These are phyloP conservation scores for human (Homo sapiens) DNA, from an alignment of 2,113 vertebrate genomes.

Conservation along the genomic window DNA sequence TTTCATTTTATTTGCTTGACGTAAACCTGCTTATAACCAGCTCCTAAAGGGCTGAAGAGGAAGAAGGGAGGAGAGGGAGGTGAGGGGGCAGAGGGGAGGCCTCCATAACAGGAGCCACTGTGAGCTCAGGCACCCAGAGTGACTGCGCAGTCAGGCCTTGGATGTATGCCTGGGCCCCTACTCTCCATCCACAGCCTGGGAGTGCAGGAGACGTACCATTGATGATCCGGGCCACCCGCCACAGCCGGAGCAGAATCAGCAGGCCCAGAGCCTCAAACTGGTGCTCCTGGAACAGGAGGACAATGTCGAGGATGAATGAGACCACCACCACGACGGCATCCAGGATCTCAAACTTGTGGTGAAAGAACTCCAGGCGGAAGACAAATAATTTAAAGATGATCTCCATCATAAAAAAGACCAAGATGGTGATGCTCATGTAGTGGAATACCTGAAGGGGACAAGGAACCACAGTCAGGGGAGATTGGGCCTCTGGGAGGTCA, in stretches of 20 bases:
- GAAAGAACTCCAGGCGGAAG: conserved; percentile 93
- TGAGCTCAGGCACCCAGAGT: neutral
- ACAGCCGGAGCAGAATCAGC: conserved; percentile 94
- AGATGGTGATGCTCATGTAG: conserved; percentile 92
- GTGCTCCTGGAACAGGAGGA: conserved; percentile 90
- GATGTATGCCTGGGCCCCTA: neutral
- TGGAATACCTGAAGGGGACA: conserved; percentile 90
- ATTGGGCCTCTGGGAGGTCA: neutral
- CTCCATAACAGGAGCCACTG: fast-evolving
- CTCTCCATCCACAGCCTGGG: fast-evolving
- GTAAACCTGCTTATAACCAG: no score
- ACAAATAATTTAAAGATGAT: conserved; percentile 91
- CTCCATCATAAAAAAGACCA: conserved; percentile 94
- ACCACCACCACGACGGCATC: conserved; percentile 91
- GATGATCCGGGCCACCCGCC: conserved; percentile 97
- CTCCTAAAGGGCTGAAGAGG: no score
- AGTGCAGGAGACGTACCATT: conserved; percentile 85
- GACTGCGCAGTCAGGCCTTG: neutral
- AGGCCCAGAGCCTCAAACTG: conserved; percentile 92
- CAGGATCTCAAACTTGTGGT: conserved; percentile 97
- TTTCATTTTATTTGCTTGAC: no score
- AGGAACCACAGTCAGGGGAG: neutral
- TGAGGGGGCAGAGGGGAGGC: neutral
- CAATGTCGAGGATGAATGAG: conserved; percentile 92
- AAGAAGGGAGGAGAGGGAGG: no score